phyloP scores from a whole-genome alignment of 2,888 invertebrate species.

The Lepidocyrtinus sp. region DNA sequence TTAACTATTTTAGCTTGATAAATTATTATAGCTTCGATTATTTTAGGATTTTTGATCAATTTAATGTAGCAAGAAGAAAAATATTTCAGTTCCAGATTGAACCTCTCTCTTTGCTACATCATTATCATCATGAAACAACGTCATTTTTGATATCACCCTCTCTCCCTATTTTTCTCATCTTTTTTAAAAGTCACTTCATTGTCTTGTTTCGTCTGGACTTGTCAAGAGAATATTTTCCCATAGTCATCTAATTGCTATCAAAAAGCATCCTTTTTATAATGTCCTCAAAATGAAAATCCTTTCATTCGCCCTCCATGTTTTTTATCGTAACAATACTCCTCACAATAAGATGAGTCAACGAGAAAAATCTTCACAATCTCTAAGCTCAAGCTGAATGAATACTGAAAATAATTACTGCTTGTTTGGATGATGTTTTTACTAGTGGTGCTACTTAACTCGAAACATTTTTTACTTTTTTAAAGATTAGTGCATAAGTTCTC shows the following conservation, averaged over 20 bases:
- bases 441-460: background rate
- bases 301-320: conserved; percentile 20
- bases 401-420: conserved; percentile 11
- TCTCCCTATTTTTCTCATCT: conserved; percentile 42
- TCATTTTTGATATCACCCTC: too few species aligned
- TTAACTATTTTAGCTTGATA: too few species aligned
- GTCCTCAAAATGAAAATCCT: conserved; percentile 49
- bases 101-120: background rate
- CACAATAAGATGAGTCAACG: conserved; percentile 49
- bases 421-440: background rate
- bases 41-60: too few species aligned
- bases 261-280: conserved; percentile 60
- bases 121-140: too few species aligned
- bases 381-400: conserved; percentile 4
- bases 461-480: background rate
- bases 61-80: too few species aligned
- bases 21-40: too few species aligned
- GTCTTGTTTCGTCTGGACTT: conserved; percentile 67
- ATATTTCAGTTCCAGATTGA: too few species aligned
- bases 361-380: conserved; percentile 33
- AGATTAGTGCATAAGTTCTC: too few species aligned
- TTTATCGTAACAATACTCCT: conserved; percentile 10
- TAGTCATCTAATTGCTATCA: conserved; percentile 66
- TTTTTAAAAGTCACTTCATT: conserved; percentile 59
- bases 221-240: conserved; percentile 65